Base-by-base conservation (phyloP, 2,797 vertebrate species). In the Bryconaethiops microstoma region DNA sequence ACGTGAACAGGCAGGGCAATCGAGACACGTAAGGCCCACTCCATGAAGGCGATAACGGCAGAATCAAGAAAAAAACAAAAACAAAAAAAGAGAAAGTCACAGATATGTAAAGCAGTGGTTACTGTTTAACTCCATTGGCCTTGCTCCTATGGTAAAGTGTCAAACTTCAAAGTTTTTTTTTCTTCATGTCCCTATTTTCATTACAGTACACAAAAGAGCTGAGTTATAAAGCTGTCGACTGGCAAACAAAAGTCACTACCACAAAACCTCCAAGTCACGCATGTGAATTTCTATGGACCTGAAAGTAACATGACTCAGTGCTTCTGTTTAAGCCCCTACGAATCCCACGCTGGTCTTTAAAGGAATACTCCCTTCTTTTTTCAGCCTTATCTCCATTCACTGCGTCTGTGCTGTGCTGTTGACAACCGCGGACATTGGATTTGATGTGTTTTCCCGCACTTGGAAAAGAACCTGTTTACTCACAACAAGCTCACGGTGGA, bases 91-190 rank as follows among this genome's bases (percentile, higher is more conserved):
- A 21, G 7, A 52, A 59, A 45, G 64, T 68, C 14, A 48, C 52
- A 39, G n/a, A 60, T 40, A 45, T 50, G 48, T 71, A 52, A 29
- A 83, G 45, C 62, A 80, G 60, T 80, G 67, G 82, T 76, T 72
- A 79, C 78, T 65, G 78, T 65, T 70, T 35, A 76, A 79, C 29
- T 29, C 29, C 29, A 29, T 29, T 29, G 1, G 29, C 29, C 29
- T 29, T 29, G 29, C 29, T 29, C 29, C 29, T 29, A 1, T 29
- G 3, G 29, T 29, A 29, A 29, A 29, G 29, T 29, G 29, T 29
- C 29, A 29, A 29, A 29, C 29, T 29, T 29, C 29, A 29, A 3
- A 29, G 29, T 29, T 29, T 29, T 29, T n/a, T 29, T 29, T 29
- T 29, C 29, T 29, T 29, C 29, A 29, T 29, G 29, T 72, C 7